These are phyloP conservation scores for Trisateles emortualis DNA, from an alignment of 2,888 invertebrate species.

Conservation along the genomic window DNA sequence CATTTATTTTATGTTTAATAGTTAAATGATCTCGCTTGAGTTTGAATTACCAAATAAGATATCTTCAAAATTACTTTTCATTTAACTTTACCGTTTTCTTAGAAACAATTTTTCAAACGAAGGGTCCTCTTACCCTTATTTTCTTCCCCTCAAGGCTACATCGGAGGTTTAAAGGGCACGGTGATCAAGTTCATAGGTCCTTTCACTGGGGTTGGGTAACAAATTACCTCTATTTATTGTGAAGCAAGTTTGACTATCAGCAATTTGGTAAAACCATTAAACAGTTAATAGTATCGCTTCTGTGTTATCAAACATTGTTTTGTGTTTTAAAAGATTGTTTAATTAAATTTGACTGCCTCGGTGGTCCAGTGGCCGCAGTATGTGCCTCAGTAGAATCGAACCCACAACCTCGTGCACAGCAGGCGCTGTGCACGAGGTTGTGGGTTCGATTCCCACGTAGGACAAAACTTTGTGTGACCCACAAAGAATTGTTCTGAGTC, in stretches of 20 bases:
- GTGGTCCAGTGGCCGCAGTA: no score
- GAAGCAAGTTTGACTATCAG: slow-evolving; percentile 74
- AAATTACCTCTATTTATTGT: slow-evolving; percentile 77
- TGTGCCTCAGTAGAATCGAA: no score
- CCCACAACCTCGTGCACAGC: no score
- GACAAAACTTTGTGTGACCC: no score
- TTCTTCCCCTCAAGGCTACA: slow-evolving; percentile 25
- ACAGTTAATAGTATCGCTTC: slow-evolving; percentile 64
- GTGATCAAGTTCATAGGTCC: slow-evolving; percentile 60
- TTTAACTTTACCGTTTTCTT: slow-evolving; percentile 22
- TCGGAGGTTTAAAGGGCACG: slow-evolving; percentile 35
- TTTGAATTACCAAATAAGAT: slow-evolving; percentile 16
- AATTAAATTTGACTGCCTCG: no score
- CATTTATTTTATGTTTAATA: no score
- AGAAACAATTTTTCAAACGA: slow-evolving; percentile 28
- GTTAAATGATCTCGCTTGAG: no score
- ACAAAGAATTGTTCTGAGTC: no score
- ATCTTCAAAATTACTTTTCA: slow-evolving; percentile 23
- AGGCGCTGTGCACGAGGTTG: no score
- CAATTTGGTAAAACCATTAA: slow-evolving; percentile 74
- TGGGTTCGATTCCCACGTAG: no score
- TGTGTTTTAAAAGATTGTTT: slow-evolving; percentile 18
- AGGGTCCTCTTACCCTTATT: slow-evolving; percentile 32
- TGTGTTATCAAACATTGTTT: slow-evolving; percentile 43
- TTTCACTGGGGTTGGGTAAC: slow-evolving; percentile 59